These are phyloP conservation scores for Eupsilia transversa DNA, from an alignment of 2,888 invertebrate genomes.

Conservation along the genomic window DNA sequence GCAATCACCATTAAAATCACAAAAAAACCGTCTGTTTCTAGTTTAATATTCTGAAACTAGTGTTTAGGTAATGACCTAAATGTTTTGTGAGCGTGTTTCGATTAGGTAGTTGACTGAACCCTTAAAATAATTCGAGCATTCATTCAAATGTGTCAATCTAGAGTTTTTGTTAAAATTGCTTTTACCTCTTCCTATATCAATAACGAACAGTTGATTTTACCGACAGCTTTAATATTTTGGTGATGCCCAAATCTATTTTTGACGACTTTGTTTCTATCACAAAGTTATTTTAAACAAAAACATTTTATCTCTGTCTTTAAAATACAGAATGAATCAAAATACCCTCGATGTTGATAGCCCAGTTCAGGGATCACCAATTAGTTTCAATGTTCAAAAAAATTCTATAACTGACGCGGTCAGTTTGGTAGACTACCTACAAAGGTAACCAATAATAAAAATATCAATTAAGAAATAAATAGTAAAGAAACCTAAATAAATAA, in stretches of 20 bases:
- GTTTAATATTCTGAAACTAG: constrained; percentile 1
- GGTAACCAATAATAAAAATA: too few species aligned
- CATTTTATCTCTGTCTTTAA: too few species aligned
- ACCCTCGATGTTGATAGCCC: too few species aligned
- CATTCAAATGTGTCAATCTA: neutral
- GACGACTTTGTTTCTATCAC: neutral
- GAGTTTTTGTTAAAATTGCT: neutral
- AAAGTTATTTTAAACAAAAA: neutral
- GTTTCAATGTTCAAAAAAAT: too few species aligned
- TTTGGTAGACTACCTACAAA: too few species aligned
- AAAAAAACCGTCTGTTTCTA: neutral
- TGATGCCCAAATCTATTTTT: neutral
- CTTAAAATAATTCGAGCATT: constrained; percentile 9
- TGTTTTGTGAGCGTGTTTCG: constrained; percentile 10
- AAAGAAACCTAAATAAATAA: too few species aligned
- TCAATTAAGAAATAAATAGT: too few species aligned
- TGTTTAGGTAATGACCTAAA: constrained; percentile 9
- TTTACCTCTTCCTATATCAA: neutral
- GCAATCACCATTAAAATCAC: neutral
- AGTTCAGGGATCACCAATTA: too few species aligned
- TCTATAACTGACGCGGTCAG: too few species aligned
- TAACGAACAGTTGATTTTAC: neutral
- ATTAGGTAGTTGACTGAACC: neutral
- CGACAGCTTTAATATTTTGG: neutral
- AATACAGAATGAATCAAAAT: too few species aligned